These are phyloP conservation scores for Hydrozoanthus gracilis DNA, from an alignment of 92 coral and sea anemone genomes.

Conservation along the genomic window DNA sequence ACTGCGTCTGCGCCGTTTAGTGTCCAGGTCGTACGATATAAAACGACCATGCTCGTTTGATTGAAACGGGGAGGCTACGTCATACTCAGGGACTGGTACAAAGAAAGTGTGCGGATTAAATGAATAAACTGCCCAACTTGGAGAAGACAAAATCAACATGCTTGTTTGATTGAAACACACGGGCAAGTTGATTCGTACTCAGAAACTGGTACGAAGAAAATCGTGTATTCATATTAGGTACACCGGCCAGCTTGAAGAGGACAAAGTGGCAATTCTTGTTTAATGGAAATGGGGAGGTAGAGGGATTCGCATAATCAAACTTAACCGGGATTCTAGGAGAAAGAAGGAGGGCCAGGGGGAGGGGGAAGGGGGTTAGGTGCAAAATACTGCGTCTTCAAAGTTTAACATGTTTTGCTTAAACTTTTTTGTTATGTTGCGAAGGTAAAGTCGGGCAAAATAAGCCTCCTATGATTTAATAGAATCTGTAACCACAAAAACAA, in stretches of 20 bases:
- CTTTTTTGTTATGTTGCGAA: too few relatives aligned
- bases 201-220: conserved; percentile 54
- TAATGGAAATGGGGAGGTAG: conserved; percentile 49
- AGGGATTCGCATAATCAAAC: conserved; percentile 68
- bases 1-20: conserved; percentile 36
- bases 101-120: neutral
- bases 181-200: conserved; percentile 72
- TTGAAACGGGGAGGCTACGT: conserved; percentile 65
- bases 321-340: too few relatives aligned
- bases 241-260: neutral
- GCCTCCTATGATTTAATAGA: too few relatives aligned
- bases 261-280: conserved; percentile 68
- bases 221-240: neutral
- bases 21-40: conserved; percentile 42
- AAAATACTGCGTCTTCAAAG: too few relatives aligned
- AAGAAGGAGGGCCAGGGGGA: too few relatives aligned
- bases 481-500: too few relatives aligned
- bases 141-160: conserved; percentile 58
- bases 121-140: neutral
- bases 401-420: too few relatives aligned
- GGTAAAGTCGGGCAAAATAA: too few relatives aligned
- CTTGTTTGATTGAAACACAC: conserved; percentile 54
- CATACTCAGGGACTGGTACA: conserved; percentile 75
- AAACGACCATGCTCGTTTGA: conserved; percentile 71
- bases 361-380: too few relatives aligned